Base-by-base conservation (phyloP, 2,888 invertebrate genomes). In the Danaus chrysippus region DNA sequence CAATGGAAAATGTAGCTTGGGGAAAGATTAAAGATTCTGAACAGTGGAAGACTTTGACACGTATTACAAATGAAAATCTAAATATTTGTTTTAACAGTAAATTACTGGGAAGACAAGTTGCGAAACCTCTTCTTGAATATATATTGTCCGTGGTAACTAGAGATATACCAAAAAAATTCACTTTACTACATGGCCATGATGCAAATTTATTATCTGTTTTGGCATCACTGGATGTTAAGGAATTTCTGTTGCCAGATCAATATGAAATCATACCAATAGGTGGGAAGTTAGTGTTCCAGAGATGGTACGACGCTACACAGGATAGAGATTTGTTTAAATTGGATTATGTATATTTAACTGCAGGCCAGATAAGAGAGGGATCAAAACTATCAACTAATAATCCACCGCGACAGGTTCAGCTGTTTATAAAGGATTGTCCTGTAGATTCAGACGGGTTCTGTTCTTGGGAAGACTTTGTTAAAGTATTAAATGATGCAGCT, bases 241-340 rank as follows among this genome's bases (percentile, higher is more conserved):
- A 70, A 0, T 85, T 76, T 63, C 65, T 61, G 11, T 68, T 86
- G 15, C 72, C 76, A 13, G 74, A 77, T 44, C 85, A 86, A 58
- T 73, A 73, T 34, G 88, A 89, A 66, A 72, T 70, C 5, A 81
- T 77, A 1, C 89, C 89, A 0, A 77, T 88, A 42, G 88, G 88
- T 5, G 83, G 85, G 1, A 88, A 87, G 74, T 41, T 89, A 1
- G 74, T 87, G 1, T 87, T 87, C 61, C 83, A 88, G 70, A 87
- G 82, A 70, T 87, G 84, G 83, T 69, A 74, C 1, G 77, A 84
- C 42, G 68, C 72, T 17, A 59, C 61, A 0, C 59, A 42, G 0
- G 70, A 77, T 8, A 64, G 70, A n/a, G 72, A 76, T 68, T 71
- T 77, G 15, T 68, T 87, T 19, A 86, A 84, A 78, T 71, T 85